Percentiles rank a stretch among this genome's conserved stretches.
Conservation (phyloP, 2,797 vertebrate species). For the Arctocebus calabarensis region DNA sequence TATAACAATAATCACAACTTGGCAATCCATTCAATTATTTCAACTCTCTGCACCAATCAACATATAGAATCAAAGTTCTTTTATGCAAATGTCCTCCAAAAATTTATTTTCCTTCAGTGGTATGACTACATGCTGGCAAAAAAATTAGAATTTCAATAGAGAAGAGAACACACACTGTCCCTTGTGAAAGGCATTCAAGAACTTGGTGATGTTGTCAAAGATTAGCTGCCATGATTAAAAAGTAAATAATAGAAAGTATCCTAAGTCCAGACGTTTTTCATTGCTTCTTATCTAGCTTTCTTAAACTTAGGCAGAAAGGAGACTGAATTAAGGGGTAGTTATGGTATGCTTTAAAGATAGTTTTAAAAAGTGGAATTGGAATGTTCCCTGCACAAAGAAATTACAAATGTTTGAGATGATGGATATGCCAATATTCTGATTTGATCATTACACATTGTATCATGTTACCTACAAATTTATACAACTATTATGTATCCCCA, state of each 20-base stretch:
- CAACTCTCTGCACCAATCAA: slow-evolving; percentile 17
- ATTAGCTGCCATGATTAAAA: slow-evolving; percentile 27
- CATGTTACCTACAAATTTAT: neutral
- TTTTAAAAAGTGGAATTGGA: neutral
- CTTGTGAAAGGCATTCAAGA: slow-evolving; percentile 26
- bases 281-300: slow-evolving; percentile 7
- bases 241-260: neutral
- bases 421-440: neutral
- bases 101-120: neutral
- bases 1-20: slow-evolving; percentile 52
- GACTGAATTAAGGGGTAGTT: slow-evolving; percentile 22
- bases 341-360: neutral
- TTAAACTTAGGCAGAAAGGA: slow-evolving; percentile 14
- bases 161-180: neutral
- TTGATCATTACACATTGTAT: neutral
- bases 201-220: neutral
- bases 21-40: slow-evolving; percentile 41
- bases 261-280: slow-evolving; percentile 10
- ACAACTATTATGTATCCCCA: neutral
- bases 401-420: neutral
- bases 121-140: neutral
- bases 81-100: slow-evolving; percentile 36
- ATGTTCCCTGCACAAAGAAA: neutral
- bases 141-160: neutral
- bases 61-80: slow-evolving; percentile 22